These are phyloP conservation scores for Leucophora obtusa DNA, from an alignment of 2,888 invertebrate species.

Conservation along the genomic window DNA sequence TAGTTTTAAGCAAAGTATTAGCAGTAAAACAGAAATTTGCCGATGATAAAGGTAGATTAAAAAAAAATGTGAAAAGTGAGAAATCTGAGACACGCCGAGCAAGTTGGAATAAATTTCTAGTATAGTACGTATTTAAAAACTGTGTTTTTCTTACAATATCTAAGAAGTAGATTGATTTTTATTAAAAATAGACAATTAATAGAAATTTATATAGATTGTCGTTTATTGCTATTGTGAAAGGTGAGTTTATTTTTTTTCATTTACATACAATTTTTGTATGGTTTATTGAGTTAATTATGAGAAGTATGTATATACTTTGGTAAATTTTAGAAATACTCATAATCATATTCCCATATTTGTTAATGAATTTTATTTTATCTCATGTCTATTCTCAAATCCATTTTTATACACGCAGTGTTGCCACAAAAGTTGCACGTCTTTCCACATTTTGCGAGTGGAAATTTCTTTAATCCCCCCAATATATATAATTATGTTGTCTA, in stretches of 20 bases:
- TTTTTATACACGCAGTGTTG: not conserved
- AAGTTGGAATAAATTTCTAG: not conserved
- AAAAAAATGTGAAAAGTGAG: not conserved
- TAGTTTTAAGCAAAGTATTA: too few relatives aligned
- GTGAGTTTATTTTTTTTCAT: not conserved
- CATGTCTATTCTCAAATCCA: not conserved
- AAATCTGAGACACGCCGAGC: not conserved
- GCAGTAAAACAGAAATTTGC: too few relatives aligned
- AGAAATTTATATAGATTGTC: not conserved
- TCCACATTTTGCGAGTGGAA: too few relatives aligned
- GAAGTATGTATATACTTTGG: not conserved
- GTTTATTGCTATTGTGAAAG: not conserved
- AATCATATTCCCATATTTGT: constrained; percentile 57
- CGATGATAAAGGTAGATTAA: too few relatives aligned
- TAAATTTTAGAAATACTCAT: constrained; percentile 55
- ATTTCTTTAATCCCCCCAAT: too few relatives aligned
- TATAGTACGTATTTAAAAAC: not conserved
- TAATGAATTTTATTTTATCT: constrained; percentile 14
- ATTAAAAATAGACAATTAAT: not conserved
- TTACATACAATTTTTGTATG: not conserved
- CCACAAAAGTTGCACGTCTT: too few relatives aligned
- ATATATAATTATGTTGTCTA: too few relatives aligned
- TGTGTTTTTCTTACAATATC: not conserved
- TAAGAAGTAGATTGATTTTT: not conserved
- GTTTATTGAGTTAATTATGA: not conserved